Percentiles rank a stretch among this genome's conserved stretches.
Conservation (phyloP, 2,113 vertebrate species). For the Catharus fuscescens region DNA sequence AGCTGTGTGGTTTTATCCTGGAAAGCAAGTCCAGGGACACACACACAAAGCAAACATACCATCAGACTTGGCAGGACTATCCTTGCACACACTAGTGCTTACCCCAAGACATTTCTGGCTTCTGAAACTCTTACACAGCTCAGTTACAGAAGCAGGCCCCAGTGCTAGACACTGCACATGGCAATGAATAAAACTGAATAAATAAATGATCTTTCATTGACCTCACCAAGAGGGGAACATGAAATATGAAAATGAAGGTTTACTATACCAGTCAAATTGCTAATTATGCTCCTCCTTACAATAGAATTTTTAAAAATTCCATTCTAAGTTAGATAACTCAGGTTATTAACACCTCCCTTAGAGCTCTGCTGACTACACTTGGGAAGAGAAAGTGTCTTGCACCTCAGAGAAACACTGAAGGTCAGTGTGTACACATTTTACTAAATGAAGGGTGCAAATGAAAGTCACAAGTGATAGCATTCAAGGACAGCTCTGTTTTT, state of each 20-base stretch:
- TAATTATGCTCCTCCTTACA: neutral
- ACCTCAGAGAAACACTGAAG: neutral
- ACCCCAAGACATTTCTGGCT: neutral
- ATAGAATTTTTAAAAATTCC: fast-evolving
- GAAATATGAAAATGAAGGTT: neutral
- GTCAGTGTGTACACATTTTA: neutral
- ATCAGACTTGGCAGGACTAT: neutral
- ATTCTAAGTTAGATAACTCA: neutral
- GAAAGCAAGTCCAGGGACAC: neutral
- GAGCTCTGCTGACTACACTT: neutral
- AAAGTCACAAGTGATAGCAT: neutral
- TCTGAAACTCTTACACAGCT: neutral
- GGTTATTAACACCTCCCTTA: neutral
- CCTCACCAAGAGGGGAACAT: neutral
- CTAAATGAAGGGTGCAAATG: neutral
- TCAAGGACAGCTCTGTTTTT: neutral
- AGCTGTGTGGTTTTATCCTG: slow-evolving; percentile 10
- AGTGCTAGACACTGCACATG: neutral
- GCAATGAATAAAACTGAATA: neutral
- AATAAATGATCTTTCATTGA: neutral
- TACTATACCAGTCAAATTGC: neutral
- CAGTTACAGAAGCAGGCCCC: neutral
- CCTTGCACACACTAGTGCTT: neutral
- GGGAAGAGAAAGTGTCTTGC: neutral
- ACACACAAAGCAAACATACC: neutral